Base-by-base conservation (phyloP, 1,140 invertebrate genomes). In the Rhyacophila brunnea region DNA sequence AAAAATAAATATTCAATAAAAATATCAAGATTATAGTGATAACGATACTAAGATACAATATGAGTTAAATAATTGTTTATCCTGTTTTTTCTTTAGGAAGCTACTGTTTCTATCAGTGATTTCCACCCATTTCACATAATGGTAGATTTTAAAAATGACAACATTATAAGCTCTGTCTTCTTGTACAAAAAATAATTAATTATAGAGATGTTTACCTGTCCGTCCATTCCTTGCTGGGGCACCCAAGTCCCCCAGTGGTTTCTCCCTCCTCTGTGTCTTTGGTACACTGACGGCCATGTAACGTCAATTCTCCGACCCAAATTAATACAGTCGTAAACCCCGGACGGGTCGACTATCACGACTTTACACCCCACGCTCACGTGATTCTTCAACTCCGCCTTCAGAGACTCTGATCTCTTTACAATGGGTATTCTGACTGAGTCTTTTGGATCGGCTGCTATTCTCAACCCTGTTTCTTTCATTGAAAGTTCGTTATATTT, bases 221-320 rank as follows among this genome's bases (percentile, higher is more conserved):
- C 94, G 70, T 94, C 92, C 93, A 96, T 96, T 1, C 93, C 93
- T 38, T 87, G 84, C 58, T 88, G 83, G 0, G 94, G 94, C 50
- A 89, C 81, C 94, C 94, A 97, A 62, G 90, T 87, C 42, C 88
- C 87, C 94, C 94, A 96, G 60, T 84, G 85, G 44, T 87, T 88
- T 54, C 91, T 82, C 0, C 94, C 93, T 0, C 94, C 94, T 63
- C 87, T 83, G 52, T 85, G 83, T 58, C 92, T 76, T 88, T 95
- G 93, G 44, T 85, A 84, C 66, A 95, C 92, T 67, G 89, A 89
- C 0, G 95, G 94, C 94, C 95, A 96, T 42, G 88, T 83, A 0
- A 96, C 92, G 71, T 96, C 93, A 46, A 95, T 93, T 48, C 91
- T 80, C 46, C 92, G 79, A 14, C 91, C 91, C 50, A 94, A 77